Conservation (phyloP, 2,888 invertebrate species). For the Sympetrum striolatum region DNA sequence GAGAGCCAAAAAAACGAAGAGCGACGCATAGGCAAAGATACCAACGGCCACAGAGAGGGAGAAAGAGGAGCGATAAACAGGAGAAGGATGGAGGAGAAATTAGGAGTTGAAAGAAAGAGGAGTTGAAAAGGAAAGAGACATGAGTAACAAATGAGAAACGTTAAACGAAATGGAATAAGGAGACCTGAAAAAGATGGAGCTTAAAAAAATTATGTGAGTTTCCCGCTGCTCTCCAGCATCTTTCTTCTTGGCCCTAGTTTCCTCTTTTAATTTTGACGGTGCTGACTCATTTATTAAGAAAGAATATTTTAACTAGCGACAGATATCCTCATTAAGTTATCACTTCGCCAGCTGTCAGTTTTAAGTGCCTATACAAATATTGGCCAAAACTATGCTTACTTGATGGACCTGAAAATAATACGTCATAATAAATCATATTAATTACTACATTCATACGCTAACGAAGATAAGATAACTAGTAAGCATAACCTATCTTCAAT, state of each 20-base stretch:
- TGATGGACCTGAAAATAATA: no score
- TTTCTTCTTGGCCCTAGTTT: neutral
- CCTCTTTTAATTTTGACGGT: neutral
- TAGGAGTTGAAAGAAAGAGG: slow-evolving; percentile 32
- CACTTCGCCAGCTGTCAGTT: neutral
- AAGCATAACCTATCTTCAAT: no score
- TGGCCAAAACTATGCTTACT: neutral
- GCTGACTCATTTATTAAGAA: neutral
- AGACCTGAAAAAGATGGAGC: neutral
- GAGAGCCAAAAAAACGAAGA: neutral
- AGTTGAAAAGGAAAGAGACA: slow-evolving; percentile 23
- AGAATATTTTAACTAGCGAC: neutral
- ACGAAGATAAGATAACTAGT: no score
- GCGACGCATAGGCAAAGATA: neutral
- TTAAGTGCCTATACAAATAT: neutral
- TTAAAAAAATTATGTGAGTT: neutral
- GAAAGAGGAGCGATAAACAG: neutral
- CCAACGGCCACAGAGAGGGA: neutral
- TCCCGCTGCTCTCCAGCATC: neutral
- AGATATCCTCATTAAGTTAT: neutral
- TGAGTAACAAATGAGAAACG: slow-evolving; percentile 18
- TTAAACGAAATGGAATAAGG: neutral
- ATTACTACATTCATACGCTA: no score
- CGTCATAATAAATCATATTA: no score
- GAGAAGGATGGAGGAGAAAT: neutral